Evolutionary conservation across 1,140 invertebrate genomes (phyloP).

Genomic region (Zophobas atratus): DNA sequence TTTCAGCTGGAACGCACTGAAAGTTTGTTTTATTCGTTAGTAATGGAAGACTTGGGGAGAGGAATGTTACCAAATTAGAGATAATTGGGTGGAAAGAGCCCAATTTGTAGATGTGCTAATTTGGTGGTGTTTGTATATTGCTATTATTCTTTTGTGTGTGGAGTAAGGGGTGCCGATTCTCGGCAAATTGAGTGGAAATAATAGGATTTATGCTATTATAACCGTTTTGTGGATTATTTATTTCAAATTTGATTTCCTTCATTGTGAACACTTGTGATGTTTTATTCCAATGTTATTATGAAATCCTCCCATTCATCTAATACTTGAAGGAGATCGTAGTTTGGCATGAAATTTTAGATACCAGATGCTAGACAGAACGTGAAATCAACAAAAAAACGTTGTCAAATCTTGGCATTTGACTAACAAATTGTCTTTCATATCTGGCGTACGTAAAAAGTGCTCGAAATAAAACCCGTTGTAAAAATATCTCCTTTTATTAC

Average conservation of each 20-base stretch:
- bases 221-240: not conserved
- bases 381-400: no score
- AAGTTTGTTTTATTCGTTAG: conserved; percentile 2
- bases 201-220: not conserved
- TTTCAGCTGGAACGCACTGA: not conserved
- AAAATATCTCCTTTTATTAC: no score
- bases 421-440: no score
- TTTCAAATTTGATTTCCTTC: not conserved
- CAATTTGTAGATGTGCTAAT: not conserved
- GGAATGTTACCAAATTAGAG: conserved; percentile 14
- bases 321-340: no score
- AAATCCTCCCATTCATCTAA: no score
- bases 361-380: no score
- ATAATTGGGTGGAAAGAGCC: not conserved
- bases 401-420: no score
- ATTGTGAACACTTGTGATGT: no score
- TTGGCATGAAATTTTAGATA: no score
- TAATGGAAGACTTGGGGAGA: not conserved
- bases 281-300: no score
- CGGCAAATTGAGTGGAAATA: conserved; percentile 20
- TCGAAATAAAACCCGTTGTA: no score
- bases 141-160: conserved; percentile 18
- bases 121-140: not conserved
- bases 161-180: not conserved
- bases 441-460: no score